A percentile compares a stretch with the other conserved stretches of the same genome.
Conservation (phyloP, 2,888 invertebrate species). For the Apotomis turbidana region DNA sequence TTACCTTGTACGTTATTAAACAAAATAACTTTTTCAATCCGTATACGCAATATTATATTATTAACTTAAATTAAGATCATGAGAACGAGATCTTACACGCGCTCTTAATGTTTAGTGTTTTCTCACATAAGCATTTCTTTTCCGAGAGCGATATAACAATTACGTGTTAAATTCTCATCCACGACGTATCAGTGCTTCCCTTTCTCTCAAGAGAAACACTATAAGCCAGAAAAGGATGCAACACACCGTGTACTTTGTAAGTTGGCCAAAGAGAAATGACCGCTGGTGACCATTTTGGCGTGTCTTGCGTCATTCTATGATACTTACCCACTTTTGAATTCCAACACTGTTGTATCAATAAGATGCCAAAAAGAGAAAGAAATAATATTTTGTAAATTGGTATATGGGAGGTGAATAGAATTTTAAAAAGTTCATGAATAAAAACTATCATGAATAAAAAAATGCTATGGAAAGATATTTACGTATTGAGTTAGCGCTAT, state of each 20-base stretch:
- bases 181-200: conserved; percentile 15
- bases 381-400: neutral
- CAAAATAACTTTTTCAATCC: too few relatives aligned
- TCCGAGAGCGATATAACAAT: conserved; percentile 26
- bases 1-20: too few relatives aligned
- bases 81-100: neutral
- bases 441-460: neutral
- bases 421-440: conserved; percentile 1
- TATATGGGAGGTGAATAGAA: conserved; percentile 5
- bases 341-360: conserved; percentile 47
- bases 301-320: conserved; percentile 73
- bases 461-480: neutral
- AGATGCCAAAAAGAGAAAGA: conserved; percentile 13
- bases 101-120: neutral
- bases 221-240: conserved; percentile 23
- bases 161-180: conserved; percentile 27
- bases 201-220: conserved; percentile 3
- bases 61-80: neutral
- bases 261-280: conserved; percentile 84
- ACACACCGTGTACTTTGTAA: conserved; percentile 60
- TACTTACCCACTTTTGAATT: conserved; percentile 63
- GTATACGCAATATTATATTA: neutral
- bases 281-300: conserved; percentile 78
- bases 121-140: conserved; percentile 18
- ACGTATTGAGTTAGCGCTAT: neutral